Percentiles rank a stretch among this genome's conserved stretches.
Evolutionary conservation across 2,888 invertebrate genomes (phyloP).

Genomic region (Tipula helvola): DNA sequence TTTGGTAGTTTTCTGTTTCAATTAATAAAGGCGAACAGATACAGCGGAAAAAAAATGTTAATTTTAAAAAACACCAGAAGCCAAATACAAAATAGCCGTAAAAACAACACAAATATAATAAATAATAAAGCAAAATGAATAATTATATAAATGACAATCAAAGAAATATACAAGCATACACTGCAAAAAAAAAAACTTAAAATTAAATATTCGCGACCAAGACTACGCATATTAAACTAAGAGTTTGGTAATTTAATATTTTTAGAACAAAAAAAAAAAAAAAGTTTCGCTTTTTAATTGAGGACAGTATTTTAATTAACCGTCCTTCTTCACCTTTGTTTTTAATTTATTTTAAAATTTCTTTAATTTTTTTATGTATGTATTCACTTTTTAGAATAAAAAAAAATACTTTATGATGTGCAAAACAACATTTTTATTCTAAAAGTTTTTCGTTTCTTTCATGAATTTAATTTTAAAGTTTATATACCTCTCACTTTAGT

Average conservation of each 20-base stretch:
- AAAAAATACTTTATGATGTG: constrained; percentile 7
- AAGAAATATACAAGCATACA: neutral
- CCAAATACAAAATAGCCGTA: neutral
- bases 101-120: neutral
- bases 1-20: neutral
- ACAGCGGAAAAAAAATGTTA: neutral
- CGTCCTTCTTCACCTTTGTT: neutral
- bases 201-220: neutral
- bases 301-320: neutral
- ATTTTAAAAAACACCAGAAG: neutral
- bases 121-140: neutral
- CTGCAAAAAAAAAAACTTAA: neutral
- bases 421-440: neutral
- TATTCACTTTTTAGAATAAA: neutral
- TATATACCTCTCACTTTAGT: constrained; percentile 8
- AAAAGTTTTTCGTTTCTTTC: neutral
- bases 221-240: neutral
- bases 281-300: neutral
- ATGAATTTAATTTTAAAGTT: constrained; percentile 5
- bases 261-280: neutral
- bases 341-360: neutral
- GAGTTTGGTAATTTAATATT: neutral
- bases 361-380: neutral
- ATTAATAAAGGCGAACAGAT: neutral
- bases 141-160: neutral